Evolutionary conservation across 2,888 invertebrate species (phyloP).

Genomic region (Parascotia fuliginaria): DNA sequence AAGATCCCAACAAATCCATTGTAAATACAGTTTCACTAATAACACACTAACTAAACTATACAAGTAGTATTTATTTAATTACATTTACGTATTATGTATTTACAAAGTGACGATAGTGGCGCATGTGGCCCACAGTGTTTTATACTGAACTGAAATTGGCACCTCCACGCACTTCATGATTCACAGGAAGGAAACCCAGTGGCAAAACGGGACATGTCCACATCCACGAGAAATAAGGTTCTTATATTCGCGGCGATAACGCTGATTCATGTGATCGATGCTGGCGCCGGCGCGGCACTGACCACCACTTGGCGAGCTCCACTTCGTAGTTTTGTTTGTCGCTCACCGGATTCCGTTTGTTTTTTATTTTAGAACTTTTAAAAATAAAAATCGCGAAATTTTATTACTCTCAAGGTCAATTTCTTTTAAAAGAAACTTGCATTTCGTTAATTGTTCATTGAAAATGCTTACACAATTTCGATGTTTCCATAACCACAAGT

Average conservation of each 20-base stretch:
- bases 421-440: not conserved
- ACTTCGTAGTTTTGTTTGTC: conserved; percentile 38
- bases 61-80: conserved; percentile 34
- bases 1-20: conserved; percentile 66
- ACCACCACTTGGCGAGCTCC: conserved; percentile 61
- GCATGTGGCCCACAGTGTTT: conserved; percentile 60
- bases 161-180: conserved; percentile 66
- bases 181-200: conserved; percentile 77
- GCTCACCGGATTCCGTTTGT: conserved; percentile 27
- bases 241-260: conserved; percentile 52
- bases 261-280: conserved; percentile 74
- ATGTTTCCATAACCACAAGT: no score
- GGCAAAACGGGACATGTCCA: conserved; percentile 76
- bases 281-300: conserved; percentile 75
- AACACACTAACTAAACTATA: conserved; percentile 32
- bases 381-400: conserved; percentile 9
- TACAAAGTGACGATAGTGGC: conserved; percentile 52
- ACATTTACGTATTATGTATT: conserved; percentile 50
- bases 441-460: not conserved
- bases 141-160: conserved; percentile 68
- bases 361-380: conserved; percentile 28
- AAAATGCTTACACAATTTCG: no score
- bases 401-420: conserved; percentile 4
- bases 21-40: conserved; percentile 56
- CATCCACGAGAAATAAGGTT: conserved; percentile 61